phyloP scores from a whole-genome alignment of 2,888 invertebrate genomes.

The Altica lythri region DNA sequence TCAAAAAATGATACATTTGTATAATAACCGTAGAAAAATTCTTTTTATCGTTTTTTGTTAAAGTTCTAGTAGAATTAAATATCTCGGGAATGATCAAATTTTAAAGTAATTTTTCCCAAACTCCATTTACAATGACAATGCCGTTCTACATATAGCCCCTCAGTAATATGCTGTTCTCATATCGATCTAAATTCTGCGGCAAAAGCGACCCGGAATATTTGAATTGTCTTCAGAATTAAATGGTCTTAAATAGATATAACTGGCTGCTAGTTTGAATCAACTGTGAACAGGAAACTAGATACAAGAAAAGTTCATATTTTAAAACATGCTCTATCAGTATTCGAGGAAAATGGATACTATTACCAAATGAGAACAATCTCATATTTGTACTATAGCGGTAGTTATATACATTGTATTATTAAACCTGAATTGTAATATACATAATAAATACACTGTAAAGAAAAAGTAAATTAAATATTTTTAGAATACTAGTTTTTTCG shows the following conservation, averaged over 20 bases:
- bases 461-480: too few relatives aligned
- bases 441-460: too few relatives aligned
- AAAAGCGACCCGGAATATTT: constrained; percentile 11
- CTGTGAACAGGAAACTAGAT: background rate
- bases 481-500: too few relatives aligned
- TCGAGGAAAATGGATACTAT: too few relatives aligned
- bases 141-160: background rate
- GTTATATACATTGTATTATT: too few relatives aligned
- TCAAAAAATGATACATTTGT: too few relatives aligned
- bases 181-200: constrained; percentile 6
- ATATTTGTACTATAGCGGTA: too few relatives aligned
- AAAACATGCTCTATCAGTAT: too few relatives aligned
- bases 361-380: too few relatives aligned
- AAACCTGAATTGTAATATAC: too few relatives aligned
- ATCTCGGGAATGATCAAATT: background rate
- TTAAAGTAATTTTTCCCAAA: background rate
- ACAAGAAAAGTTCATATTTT: background rate
- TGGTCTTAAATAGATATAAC: background rate
- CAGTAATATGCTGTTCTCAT: constrained; percentile 2
- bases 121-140: background rate
- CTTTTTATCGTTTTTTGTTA: too few relatives aligned
- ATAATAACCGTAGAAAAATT: too few relatives aligned
- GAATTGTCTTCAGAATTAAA: constrained; percentile 11
- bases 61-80: background rate
- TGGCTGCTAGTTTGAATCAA: background rate